Evolutionary conservation across 2,113 vertebrate species (phyloP).

Genomic region (Plestiodon gilberti): DNA sequence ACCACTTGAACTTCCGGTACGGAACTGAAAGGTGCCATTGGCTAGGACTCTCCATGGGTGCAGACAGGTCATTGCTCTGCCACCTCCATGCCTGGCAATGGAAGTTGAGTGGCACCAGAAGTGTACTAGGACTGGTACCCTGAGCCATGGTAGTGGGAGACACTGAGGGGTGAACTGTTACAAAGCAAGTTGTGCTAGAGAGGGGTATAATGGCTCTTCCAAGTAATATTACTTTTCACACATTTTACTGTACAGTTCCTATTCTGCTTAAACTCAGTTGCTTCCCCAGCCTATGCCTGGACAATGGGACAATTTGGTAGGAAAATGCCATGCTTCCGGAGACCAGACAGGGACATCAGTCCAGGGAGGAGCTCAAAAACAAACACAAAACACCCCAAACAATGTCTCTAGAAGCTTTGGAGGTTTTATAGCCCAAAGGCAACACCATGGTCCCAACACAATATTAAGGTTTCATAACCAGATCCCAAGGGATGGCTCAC

Average conservation of each 20-base stretch:
- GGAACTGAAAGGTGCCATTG: neutral
- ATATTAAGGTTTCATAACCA: constrained; percentile 24
- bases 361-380: neutral
- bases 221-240: too few species aligned
- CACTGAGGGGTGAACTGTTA: neutral
- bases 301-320: neutral
- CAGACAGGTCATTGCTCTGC: neutral
- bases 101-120: neutral
- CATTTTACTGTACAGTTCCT: neutral
- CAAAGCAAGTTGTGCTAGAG: neutral
- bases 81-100: too few species aligned
- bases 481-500: neutral
- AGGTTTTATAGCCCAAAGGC: neutral
- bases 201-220: too few species aligned
- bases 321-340: neutral
- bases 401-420: neutral
- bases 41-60: neutral
- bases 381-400: neutral
- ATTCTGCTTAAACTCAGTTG: neutral
- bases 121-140: too few species aligned
- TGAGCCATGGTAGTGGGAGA: too few species aligned
- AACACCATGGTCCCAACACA: neutral
- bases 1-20: neutral
- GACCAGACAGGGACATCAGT: neutral
- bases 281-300: neutral